These are phyloP conservation scores for Chaenocephalus aceratus DNA, from an alignment of 2,113 vertebrate species.

Conservation along the genomic window DNA sequence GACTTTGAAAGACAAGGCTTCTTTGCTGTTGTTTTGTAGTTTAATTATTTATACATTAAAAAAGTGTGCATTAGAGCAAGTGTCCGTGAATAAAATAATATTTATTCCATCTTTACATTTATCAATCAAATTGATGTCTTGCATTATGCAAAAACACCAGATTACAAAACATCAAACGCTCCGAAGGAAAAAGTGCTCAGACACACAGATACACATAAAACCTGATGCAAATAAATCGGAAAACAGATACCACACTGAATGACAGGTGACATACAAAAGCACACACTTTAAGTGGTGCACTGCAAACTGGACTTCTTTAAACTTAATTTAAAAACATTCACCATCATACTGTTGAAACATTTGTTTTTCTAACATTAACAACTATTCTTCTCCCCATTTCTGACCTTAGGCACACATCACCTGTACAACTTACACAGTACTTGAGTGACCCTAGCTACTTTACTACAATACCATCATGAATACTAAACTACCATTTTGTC, in stretches of 20 bases:
- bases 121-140: background rate
- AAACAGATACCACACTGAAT: background rate
- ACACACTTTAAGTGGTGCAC: background rate
- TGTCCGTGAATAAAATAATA: background rate
- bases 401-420: too few species aligned
- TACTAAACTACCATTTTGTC: too few species aligned
- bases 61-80: background rate
- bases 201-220: background rate
- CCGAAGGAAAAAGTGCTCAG: background rate
- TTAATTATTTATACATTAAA: too few species aligned
- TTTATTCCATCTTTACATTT: constrained; percentile 16
- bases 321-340: too few species aligned
- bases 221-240: background rate
- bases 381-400: too few species aligned
- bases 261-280: background rate
- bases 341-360: too few species aligned
- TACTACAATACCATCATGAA: too few species aligned
- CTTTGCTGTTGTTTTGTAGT: background rate
- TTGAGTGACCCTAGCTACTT: too few species aligned
- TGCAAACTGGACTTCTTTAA: background rate
- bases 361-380: too few species aligned
- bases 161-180: background rate
- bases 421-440: too few species aligned
- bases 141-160: background rate
- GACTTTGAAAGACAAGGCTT: background rate